phyloP scores from a whole-genome alignment of 2,888 invertebrate species.

The Trypoxylon attenuatum region DNA sequence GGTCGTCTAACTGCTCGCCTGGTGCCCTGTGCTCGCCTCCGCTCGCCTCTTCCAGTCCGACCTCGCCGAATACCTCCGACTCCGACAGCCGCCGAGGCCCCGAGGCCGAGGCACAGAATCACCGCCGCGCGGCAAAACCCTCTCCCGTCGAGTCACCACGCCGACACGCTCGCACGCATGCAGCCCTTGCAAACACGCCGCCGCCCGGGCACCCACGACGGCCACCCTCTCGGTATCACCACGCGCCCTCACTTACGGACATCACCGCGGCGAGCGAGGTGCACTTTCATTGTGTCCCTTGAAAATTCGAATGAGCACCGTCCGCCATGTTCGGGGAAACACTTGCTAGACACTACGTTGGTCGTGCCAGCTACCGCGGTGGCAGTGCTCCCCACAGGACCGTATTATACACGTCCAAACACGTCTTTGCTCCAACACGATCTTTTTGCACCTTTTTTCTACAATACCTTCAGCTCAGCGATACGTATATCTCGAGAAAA shows the following conservation, averaged over 20 bases:
- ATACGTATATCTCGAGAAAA: no score
- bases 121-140: slow-evolving; percentile 46
- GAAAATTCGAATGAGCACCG: slow-evolving; percentile 64
- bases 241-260: slow-evolving; percentile 52
- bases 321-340: slow-evolving; percentile 65
- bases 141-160: slow-evolving; percentile 38
- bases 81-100: no score
- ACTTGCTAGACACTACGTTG: slow-evolving; percentile 58
- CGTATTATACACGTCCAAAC: slow-evolving; percentile 11
- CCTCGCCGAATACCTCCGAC: no score
- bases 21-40: no score
- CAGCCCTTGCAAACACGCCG: slow-evolving; percentile 46
- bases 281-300: slow-evolving; percentile 59
- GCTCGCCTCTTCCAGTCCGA: no score
- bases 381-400: slow-evolving; percentile 46
- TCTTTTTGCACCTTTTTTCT: no score
- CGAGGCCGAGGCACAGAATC: slow-evolving; percentile 41
- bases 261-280: slow-evolving; percentile 50
- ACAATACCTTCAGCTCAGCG: no score
- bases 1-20: no score
- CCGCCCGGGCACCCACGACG: slow-evolving; percentile 47
- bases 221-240: slow-evolving; percentile 48
- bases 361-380: slow-evolving; percentile 38
- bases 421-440: no score
- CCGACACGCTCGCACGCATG: slow-evolving; percentile 31